A percentile compares a stretch with the other conserved stretches of the same genome.
phyloP scores from a whole-genome alignment of 2,113 vertebrate species.

The Peromyscus californicus region DNA sequence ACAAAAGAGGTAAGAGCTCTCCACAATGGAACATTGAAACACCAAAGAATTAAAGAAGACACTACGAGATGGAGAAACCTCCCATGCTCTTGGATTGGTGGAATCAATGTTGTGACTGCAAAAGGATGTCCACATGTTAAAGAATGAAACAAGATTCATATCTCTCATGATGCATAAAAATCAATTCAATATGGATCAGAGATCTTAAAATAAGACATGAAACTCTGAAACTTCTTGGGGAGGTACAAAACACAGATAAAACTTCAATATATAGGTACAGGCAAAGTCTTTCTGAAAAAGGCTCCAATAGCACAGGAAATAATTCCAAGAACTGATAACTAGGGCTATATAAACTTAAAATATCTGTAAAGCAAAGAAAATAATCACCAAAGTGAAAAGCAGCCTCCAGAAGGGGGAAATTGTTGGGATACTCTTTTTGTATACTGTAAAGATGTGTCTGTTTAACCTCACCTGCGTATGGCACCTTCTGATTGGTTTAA shows the following conservation, averaged over 20 bases:
- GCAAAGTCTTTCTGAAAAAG: not conserved
- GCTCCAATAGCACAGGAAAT: not conserved
- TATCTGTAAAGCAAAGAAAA: not conserved
- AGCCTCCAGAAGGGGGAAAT: not conserved
- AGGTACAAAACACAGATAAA: not conserved
- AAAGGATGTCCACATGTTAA: not conserved
- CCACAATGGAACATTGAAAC: too few relatives aligned
- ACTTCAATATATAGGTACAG: not conserved
- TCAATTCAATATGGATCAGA: not conserved
- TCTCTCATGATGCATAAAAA: not conserved
- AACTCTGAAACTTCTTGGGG: not conserved
- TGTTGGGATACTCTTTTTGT: not conserved
- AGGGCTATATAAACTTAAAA: not conserved
- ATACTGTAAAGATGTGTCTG: not conserved
- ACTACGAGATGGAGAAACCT: not conserved
- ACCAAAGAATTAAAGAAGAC: not conserved
- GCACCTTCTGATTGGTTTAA: not conserved
- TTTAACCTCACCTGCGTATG: not conserved
- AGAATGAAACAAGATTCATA: not conserved
- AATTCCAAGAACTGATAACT: not conserved
- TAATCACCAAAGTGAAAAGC: not conserved
- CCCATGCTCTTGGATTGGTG: not conserved
- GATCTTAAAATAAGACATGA: not conserved
- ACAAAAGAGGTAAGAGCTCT: not conserved
- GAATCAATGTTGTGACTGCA: not conserved